A percentile compares a stretch with the other conserved stretches of the same genome.
phyloP scores from a whole-genome alignment of 1,140 invertebrate species.

The Drosophila santomea region DNA sequence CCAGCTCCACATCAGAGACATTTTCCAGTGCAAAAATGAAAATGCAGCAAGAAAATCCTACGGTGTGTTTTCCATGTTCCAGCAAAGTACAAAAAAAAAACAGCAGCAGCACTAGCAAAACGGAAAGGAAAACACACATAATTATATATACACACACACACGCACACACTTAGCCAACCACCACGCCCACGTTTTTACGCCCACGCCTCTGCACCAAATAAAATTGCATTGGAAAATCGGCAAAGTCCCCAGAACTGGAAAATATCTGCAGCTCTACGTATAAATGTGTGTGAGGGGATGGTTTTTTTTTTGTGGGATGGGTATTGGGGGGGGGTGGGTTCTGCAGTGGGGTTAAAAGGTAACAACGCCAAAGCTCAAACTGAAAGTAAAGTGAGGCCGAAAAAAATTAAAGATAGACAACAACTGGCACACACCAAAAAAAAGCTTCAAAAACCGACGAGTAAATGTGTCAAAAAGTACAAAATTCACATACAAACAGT shows the following conservation, averaged over 20 bases:
- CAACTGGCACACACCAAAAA: constrained; percentile 18
- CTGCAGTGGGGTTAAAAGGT: constrained; percentile 17
- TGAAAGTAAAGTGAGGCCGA: constrained; percentile 28
- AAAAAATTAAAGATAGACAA: constrained; percentile 13
- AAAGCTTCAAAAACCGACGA: constrained; percentile 20
- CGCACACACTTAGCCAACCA: constrained; percentile 2
- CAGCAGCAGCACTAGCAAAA: constrained; percentile 8
- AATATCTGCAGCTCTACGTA: constrained; percentile 31
- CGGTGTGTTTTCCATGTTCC: constrained; percentile 36
- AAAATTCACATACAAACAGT: constrained; percentile 2
- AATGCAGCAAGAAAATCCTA: constrained; percentile 47
- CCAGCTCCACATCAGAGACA: constrained; percentile 47
- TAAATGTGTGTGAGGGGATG: constrained; percentile 3
- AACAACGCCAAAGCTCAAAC: constrained; percentile 43
- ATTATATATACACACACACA: constrained; percentile 23
- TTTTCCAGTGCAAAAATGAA: constrained; percentile 54
- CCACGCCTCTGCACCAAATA: constrained; percentile 30
- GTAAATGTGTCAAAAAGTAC: constrained; percentile 31
- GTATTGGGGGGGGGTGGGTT: background rate
- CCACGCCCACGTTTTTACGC: background rate
- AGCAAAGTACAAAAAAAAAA: constrained; percentile 19
- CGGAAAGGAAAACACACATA: constrained; percentile 23
- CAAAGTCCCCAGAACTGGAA: constrained; percentile 46
- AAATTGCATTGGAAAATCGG: constrained; percentile 54
- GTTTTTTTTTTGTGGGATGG: constrained; percentile 7